Evolutionary conservation across 2,888 invertebrate genomes (phyloP).

Genomic region (Sminthurides aquaticus): DNA sequence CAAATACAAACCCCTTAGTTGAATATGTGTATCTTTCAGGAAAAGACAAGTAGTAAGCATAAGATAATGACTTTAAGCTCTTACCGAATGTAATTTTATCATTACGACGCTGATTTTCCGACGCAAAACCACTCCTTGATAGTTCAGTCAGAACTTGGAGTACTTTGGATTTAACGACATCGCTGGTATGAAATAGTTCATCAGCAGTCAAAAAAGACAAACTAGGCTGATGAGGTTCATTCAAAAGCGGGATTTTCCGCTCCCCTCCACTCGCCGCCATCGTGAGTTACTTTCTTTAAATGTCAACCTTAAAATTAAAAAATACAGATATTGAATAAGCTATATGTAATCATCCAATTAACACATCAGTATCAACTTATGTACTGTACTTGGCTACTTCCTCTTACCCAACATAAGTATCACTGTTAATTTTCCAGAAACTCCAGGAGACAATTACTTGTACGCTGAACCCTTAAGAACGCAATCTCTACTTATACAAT

Average conservation of each 20-base stretch:
- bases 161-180: constrained; percentile 24
- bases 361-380: too few relatives aligned
- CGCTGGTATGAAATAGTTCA: constrained; percentile 22
- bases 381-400: too few relatives aligned
- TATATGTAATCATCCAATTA: too few relatives aligned
- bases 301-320: too few relatives aligned
- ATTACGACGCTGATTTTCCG: constrained; percentile 21
- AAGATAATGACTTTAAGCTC: not conserved
- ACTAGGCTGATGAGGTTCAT: constrained; percentile 12
- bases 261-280: constrained; percentile 7
- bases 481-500: too few relatives aligned
- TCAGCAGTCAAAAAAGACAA: constrained; percentile 27
- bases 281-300: too few relatives aligned
- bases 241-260: constrained; percentile 2
- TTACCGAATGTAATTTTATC: constrained; percentile 26
- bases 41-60: not conserved
- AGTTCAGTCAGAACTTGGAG: constrained; percentile 17
- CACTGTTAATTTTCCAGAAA: too few relatives aligned
- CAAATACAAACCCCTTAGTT: not conserved
- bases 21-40: too few relatives aligned
- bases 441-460: too few relatives aligned
- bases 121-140: constrained; percentile 20
- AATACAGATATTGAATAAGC: too few relatives aligned
- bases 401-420: too few relatives aligned
- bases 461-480: too few relatives aligned